Conservation (phyloP, 1,140 invertebrate species). For the Radopholus similis region DNA sequence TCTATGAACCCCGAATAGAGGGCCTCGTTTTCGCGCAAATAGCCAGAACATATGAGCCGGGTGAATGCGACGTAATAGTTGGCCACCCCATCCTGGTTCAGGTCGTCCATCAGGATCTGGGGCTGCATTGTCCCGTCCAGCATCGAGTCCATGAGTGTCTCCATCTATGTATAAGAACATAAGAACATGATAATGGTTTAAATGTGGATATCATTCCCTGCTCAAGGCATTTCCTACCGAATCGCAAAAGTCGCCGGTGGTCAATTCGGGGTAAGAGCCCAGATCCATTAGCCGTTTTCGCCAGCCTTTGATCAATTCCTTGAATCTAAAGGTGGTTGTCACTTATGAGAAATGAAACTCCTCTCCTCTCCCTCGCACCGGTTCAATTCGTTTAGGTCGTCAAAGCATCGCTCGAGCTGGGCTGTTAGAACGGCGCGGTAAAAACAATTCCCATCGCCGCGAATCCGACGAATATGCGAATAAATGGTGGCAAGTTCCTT, state of each 20-base stretch:
- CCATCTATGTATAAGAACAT: constrained; percentile 33
- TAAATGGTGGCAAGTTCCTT: constrained; percentile 40
- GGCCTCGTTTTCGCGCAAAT: constrained; percentile 41
- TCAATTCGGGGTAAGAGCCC: constrained; percentile 47
- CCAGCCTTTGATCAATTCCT: constrained; percentile 35
- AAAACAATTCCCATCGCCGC: constrained; percentile 51
- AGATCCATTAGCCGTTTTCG: constrained; percentile 20
- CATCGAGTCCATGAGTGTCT: constrained; percentile 30
- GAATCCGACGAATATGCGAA: constrained; percentile 43
- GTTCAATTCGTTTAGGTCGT: constrained; percentile 31
- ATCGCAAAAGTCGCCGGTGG: constrained; percentile 51
- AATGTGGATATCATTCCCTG: neutral
- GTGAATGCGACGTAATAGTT: constrained; percentile 49
- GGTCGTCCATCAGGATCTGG: constrained; percentile 35
- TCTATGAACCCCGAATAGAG: constrained; percentile 45
- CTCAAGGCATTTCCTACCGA: constrained; percentile 22
- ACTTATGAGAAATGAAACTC: neutral
- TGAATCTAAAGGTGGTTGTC: constrained; percentile 27
- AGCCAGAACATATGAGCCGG: constrained; percentile 45
- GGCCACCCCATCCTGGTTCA: constrained; percentile 41
- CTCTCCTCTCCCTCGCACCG: constrained; percentile 13
- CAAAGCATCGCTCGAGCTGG: constrained; percentile 32
- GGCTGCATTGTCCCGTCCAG: constrained; percentile 24
- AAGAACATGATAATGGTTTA: neutral
- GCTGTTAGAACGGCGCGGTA: constrained; percentile 47